Percentiles rank a stretch among this genome's conserved stretches.
Conservation (phyloP, 2,888 invertebrate genomes). For the Platycnemis pennipes region DNA sequence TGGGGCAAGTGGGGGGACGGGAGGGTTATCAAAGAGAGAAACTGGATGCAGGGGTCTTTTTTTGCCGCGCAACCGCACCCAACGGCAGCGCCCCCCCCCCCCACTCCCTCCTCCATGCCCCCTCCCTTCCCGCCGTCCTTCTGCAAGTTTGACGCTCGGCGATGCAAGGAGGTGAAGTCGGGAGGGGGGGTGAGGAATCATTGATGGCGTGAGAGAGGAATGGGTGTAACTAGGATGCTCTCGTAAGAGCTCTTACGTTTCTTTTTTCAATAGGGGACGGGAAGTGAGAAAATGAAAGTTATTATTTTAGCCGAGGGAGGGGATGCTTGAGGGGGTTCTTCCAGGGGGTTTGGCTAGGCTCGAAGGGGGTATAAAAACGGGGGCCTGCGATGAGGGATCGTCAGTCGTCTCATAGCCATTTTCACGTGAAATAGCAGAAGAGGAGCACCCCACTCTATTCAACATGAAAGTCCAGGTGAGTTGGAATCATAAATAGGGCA, state of each 20-base stretch:
- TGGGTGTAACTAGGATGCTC: conserved; percentile 53
- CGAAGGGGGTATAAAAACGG: conserved; percentile 32
- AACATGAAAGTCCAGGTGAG: conserved; percentile 57
- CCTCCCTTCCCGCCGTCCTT: conserved; percentile 1
- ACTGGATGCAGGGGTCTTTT: not conserved
- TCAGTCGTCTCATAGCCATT: conserved; percentile 17
- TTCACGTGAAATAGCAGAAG: not conserved
- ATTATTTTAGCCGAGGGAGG: conserved; percentile 48
- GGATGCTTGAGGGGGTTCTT: conserved; percentile 4
- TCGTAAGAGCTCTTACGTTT: not conserved
- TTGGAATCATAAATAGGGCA: not conserved
- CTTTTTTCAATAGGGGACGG: not conserved
- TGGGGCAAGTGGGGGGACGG: not conserved
- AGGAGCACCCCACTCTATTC: not conserved
- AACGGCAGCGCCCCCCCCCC: not conserved
- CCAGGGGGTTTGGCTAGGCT: conserved; percentile 4
- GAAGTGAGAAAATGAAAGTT: conserved; percentile 62
- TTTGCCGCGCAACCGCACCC: not conserved
- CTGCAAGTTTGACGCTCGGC: not conserved
- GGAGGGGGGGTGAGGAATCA: not conserved
- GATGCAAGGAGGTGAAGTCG: not conserved
- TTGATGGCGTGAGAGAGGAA: not conserved
- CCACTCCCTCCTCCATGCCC: not conserved
- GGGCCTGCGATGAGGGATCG: not conserved
- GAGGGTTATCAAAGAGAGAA: not conserved